A percentile compares a stretch with the other conserved stretches of the same genome.
Evolutionary conservation across 2,113 vertebrate species (phyloP).

Genomic region (Epinephelus fuscoguttatus): DNA sequence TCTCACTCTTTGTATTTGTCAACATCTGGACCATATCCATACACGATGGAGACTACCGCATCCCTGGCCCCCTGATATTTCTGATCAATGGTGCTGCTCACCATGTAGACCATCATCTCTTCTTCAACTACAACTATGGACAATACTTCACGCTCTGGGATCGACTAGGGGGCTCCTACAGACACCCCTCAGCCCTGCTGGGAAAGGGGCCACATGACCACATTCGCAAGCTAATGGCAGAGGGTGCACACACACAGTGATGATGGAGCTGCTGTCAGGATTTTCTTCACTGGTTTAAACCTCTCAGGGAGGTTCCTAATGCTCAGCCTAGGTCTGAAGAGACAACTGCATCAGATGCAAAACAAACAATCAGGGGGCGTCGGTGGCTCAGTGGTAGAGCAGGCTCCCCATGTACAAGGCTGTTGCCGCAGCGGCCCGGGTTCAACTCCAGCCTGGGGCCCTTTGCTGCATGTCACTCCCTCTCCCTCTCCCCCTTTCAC

Average conservation of each 20-base stretch:
- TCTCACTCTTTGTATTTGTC: conserved; percentile 92
- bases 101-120: conserved; percentile 94
- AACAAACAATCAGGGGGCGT: too few relatives aligned
- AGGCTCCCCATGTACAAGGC: too few relatives aligned
- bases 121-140: conserved; percentile 95
- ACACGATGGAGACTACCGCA: conserved; percentile 92
- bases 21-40: conserved; percentile 97
- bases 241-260: conserved; percentile 43
- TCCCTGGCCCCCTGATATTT: conserved; percentile 83
- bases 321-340: neutral
- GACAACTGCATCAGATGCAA: neutral
- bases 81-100: conserved; percentile 93
- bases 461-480: too few relatives aligned
- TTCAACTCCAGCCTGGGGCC: too few relatives aligned
- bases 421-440: too few relatives aligned
- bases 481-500: too few relatives aligned
- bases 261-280: neutral
- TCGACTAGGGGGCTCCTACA: conserved; percentile 91
- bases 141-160: conserved; percentile 98
- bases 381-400: too few relatives aligned
- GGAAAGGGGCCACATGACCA: conserved; percentile 87
- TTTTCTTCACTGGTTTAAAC: neutral
- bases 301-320: neutral
- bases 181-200: conserved; percentile 87
- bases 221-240: conserved; percentile 79